Conservation (phyloP, 2,888 invertebrate species). For the Scrobipalpa atriplicella region DNA sequence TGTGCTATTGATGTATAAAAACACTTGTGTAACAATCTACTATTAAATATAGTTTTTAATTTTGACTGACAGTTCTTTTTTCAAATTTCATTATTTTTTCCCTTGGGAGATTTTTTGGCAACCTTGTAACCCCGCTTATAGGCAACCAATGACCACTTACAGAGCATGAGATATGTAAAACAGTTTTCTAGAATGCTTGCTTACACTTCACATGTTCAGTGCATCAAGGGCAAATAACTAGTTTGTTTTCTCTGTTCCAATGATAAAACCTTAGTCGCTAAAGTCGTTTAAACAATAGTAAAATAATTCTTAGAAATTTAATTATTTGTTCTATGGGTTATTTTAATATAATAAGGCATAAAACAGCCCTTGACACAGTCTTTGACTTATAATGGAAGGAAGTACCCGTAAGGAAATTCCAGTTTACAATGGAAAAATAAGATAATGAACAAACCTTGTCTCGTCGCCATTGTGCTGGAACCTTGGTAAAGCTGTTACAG, state of each 20-base stretch:
- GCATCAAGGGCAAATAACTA: not conserved
- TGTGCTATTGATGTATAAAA: too few species aligned
- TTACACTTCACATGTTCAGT: not conserved
- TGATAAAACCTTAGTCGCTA: conserved; percentile 42
- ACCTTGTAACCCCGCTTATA: too few species aligned
- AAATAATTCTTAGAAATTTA: conserved; percentile 57
- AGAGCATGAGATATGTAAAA: too few species aligned
- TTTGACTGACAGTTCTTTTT: too few species aligned
- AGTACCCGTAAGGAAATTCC: conserved; percentile 58
- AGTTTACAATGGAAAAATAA: conserved; percentile 53
- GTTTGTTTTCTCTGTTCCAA: conserved; percentile 33
- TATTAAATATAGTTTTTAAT: too few species aligned
- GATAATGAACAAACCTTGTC: conserved; percentile 46
- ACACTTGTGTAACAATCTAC: too few species aligned
- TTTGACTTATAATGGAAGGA: conserved; percentile 58
- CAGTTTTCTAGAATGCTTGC: not conserved
- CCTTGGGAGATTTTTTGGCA: too few species aligned
- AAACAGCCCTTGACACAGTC: conserved; percentile 64
- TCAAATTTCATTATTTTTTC: too few species aligned
- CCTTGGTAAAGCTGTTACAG: conserved; percentile 23
- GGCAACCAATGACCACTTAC: too few species aligned
- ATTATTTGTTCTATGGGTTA: conserved; percentile 59
- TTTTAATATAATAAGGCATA: conserved; percentile 50
- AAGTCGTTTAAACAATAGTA: conserved; percentile 64
- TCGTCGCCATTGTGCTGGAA: conserved; percentile 31